These are phyloP conservation scores for Himalopsyche anomala DNA, from an alignment of 2,888 invertebrate genomes.

Conservation along the genomic window DNA sequence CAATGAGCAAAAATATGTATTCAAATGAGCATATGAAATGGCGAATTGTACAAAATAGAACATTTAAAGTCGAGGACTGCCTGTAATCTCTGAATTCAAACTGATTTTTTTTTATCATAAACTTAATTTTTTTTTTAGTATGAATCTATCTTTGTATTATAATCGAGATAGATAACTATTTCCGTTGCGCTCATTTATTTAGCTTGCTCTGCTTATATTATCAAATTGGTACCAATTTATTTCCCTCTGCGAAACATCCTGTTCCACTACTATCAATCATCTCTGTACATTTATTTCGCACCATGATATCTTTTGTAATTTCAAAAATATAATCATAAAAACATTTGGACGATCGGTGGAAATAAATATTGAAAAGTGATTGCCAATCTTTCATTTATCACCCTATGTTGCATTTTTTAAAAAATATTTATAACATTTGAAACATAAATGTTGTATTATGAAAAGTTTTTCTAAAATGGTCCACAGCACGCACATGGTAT, in stretches of 20 bases:
- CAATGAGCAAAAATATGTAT: too few relatives aligned
- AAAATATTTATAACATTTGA: too few relatives aligned
- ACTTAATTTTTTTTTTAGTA: background rate
- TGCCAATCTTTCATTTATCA: background rate
- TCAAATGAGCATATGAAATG: too few relatives aligned
- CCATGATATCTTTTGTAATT: too few relatives aligned
- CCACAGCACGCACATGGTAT: background rate
- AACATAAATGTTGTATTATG: too few relatives aligned
- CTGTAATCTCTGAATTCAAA: too few relatives aligned
- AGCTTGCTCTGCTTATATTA: constrained; percentile 3
- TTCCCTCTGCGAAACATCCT: constrained; percentile 22
- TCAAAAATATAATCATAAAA: too few relatives aligned
- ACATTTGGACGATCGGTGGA: background rate
- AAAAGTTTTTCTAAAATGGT: background rate
- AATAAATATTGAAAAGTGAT: background rate
- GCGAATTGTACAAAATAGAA: too few relatives aligned
- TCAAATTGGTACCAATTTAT: constrained; percentile 36
- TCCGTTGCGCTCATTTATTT: constrained; percentile 29
- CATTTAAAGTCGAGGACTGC: too few relatives aligned
- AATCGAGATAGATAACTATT: background rate
- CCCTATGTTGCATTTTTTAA: background rate
- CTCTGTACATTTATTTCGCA: too few relatives aligned
- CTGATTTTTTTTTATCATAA: too few relatives aligned
- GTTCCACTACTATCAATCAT: background rate
- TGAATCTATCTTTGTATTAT: background rate